Evolutionary conservation across 2,113 vertebrate species (phyloP).

Genomic region (Neomonachus schauinslandi): DNA sequence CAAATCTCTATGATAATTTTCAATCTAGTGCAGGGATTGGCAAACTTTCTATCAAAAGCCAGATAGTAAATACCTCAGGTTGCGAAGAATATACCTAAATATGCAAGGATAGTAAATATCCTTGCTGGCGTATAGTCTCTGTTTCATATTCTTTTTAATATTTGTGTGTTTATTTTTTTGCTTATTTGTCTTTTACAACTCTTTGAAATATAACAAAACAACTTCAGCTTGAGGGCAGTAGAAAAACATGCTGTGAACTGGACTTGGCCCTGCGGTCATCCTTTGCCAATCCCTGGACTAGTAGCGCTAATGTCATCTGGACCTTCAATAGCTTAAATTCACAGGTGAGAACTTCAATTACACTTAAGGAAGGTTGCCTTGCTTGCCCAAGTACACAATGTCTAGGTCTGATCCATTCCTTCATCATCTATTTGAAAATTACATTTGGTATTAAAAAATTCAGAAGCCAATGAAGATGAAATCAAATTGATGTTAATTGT

Average conservation of each 20-base stretch:
- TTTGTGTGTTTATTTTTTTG: not conserved
- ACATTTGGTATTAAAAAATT: not conserved
- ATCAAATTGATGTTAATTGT: not conserved
- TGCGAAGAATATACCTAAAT: not conserved
- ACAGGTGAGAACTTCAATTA: not conserved
- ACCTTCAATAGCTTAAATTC: not conserved
- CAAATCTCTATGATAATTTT: not conserved
- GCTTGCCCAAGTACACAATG: not conserved
- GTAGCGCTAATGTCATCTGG: not conserved
- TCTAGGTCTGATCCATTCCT: not conserved
- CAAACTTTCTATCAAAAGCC: not conserved
- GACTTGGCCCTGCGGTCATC: not conserved
- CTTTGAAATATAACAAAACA: not conserved
- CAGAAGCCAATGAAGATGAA: not conserved
- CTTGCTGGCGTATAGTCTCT: not conserved
- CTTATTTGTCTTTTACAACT: not conserved
- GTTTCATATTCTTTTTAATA: not conserved
- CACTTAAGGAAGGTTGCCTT: not conserved
- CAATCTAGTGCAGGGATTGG: not conserved
- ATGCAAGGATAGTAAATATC: not conserved
- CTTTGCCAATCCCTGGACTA: not conserved
- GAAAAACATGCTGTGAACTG: not conserved
- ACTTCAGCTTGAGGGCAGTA: not conserved
- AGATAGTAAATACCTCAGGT: not conserved
- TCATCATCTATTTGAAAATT: conserved; percentile 2